phyloP scores from a whole-genome alignment of 1,140 invertebrate genomes.

The Cheumatopsyche charites region DNA sequence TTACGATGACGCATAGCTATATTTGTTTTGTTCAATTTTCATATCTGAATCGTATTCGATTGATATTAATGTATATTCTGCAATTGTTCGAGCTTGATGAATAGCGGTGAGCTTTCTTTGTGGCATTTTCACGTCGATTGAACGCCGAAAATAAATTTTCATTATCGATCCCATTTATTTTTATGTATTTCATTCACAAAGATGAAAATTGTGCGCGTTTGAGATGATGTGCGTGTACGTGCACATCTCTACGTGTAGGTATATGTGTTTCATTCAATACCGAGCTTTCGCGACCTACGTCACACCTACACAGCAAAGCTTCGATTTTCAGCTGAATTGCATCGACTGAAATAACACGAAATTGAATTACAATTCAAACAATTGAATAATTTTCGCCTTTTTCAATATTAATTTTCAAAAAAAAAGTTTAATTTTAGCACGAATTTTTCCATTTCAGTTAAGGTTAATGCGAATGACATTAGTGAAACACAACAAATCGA shows the following conservation, averaged over 20 bases:
- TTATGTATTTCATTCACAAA: constrained; percentile 27
- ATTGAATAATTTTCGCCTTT: too few relatives aligned
- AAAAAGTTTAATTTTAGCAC: too few relatives aligned
- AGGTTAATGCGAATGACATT: not conserved
- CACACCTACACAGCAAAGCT: constrained; percentile 1
- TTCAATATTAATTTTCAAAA: too few relatives aligned
- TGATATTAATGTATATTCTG: too few relatives aligned
- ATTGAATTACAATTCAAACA: too few relatives aligned
- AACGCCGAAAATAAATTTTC: not conserved
- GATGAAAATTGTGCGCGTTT: not conserved
- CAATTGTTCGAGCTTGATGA: too few relatives aligned
- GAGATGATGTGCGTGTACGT: not conserved
- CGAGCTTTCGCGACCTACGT: constrained; percentile 33
- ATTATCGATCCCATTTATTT: not conserved
- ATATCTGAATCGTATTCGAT: too few relatives aligned
- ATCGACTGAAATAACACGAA: not conserved
- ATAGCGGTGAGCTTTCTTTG: too few relatives aligned
- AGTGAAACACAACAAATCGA: constrained; percentile 1
- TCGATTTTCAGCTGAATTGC: constrained; percentile 1
- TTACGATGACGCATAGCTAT: constrained; percentile 16
- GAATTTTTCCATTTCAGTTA: too few relatives aligned
- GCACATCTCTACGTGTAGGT: not conserved
- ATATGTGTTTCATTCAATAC: constrained; percentile 30
- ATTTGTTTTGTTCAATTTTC: not conserved
- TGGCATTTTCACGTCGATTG: not conserved